Conservation (phyloP, 2,888 invertebrate species). For the Drosophila longiperda region DNA sequence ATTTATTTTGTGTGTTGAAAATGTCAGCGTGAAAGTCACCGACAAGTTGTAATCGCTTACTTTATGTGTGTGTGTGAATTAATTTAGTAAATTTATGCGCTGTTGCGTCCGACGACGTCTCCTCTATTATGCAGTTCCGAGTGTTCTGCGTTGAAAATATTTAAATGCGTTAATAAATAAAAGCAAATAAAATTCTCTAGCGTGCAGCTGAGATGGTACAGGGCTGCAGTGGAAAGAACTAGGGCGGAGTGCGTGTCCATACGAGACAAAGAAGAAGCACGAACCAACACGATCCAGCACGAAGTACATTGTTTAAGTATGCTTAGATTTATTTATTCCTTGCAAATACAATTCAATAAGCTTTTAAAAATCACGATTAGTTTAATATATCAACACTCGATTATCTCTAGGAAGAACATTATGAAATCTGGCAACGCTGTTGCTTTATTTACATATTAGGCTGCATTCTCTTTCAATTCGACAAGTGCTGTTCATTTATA, state of each 20-base stretch:
- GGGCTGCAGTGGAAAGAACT: slow-evolving; percentile 46
- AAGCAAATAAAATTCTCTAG: slow-evolving; percentile 44
- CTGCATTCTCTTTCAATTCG: background rate
- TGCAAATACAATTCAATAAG: background rate
- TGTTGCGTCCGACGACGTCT: slow-evolving; percentile 27
- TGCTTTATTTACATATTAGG: slow-evolving; percentile 44
- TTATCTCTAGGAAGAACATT: slow-evolving; percentile 4
- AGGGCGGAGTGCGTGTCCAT: slow-evolving; percentile 18
- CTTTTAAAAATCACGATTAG: background rate
- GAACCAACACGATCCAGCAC: background rate
- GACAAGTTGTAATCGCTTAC: slow-evolving; percentile 58
- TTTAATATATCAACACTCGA: background rate
- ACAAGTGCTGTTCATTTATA: background rate
- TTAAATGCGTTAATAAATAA: slow-evolving; percentile 52
- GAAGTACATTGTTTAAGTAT: background rate
- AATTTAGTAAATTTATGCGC: slow-evolving; percentile 2
- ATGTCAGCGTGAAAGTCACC: slow-evolving; percentile 51
- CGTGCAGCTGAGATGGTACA: slow-evolving; percentile 51
- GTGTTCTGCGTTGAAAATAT: slow-evolving; percentile 41
- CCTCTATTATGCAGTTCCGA: slow-evolving; percentile 50
- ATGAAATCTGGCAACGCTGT: slow-evolving; percentile 22
- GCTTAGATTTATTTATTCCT: background rate
- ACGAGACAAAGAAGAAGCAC: background rate
- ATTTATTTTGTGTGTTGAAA: slow-evolving; percentile 30
- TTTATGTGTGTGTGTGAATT: slow-evolving; percentile 40